Percentiles rank a stretch among this genome's conserved stretches.
These are phyloP conservation scores for Alligator mississippiensis DNA, from an alignment of 2,113 vertebrate genomes.

Conservation along the genomic window DNA sequence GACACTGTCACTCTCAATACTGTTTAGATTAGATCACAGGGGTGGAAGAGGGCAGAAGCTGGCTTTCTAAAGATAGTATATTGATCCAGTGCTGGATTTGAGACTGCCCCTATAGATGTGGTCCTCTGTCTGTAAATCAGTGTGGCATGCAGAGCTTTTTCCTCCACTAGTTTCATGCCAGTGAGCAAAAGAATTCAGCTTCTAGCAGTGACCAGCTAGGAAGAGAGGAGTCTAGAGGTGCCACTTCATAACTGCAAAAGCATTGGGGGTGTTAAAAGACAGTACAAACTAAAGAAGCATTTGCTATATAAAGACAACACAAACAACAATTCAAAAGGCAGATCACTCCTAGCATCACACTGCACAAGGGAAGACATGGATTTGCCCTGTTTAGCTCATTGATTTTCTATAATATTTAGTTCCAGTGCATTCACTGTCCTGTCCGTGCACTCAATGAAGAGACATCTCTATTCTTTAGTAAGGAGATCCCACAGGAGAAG, in stretches of 20 bases:
- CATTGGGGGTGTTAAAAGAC: conserved; percentile 41
- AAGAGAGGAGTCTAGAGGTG: conserved; percentile 50
- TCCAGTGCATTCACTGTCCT: too few species aligned
- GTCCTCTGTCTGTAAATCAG: neutral
- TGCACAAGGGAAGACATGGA: neutral
- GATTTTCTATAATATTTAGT: neutral
- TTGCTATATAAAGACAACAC: neutral
- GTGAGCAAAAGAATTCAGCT: conserved; percentile 40
- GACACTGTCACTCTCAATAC: neutral
- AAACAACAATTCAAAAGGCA: conserved; percentile 42
- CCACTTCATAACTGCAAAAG: neutral
- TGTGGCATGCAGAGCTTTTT: neutral
- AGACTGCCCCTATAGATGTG: conserved; percentile 4
- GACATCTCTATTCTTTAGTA: neutral
- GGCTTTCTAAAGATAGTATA: neutral
- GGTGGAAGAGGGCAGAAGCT: neutral
- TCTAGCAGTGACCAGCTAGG: conserved; percentile 12
- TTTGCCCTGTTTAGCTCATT: neutral
- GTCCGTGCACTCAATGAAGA: neutral
- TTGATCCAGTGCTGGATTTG: neutral
- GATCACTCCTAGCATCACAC: neutral
- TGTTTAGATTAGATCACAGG: neutral
- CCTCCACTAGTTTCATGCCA: neutral
- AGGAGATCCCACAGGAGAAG: neutral
- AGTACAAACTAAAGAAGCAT: conserved; percentile 26